Percentiles rank a stretch among this genome's conserved stretches.
phyloP scores from a whole-genome alignment of 1,140 invertebrate genomes.

The Limonius californicus region DNA sequence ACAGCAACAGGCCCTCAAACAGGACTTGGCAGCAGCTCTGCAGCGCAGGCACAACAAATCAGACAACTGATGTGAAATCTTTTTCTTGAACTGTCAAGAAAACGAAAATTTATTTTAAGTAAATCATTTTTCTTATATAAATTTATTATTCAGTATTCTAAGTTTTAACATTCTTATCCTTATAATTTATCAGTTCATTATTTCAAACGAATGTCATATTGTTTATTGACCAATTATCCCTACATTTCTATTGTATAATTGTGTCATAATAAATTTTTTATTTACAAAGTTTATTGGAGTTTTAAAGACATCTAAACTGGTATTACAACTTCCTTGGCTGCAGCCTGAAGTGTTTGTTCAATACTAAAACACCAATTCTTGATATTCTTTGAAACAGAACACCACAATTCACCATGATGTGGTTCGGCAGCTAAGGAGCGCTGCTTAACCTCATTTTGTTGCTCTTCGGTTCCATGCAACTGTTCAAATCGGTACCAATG shows the following conservation, averaged over 20 bases:
- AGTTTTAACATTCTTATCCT: not conserved
- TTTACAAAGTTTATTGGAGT: slow-evolving; percentile 24
- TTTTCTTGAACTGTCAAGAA: not conserved
- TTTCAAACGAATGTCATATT: too few species aligned
- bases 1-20: slow-evolving; percentile 77
- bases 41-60: slow-evolving; percentile 68
- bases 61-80: slow-evolving; percentile 50
- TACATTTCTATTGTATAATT: not conserved
- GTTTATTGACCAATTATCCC: too few species aligned
- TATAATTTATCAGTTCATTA: not conserved
- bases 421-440: slow-evolving; percentile 90
- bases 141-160: not conserved
- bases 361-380: slow-evolving; percentile 90
- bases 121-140: not conserved
- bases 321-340: slow-evolving; percentile 78
- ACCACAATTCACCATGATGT: slow-evolving; percentile 96
- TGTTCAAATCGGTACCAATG: slow-evolving; percentile 98
- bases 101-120: not conserved
- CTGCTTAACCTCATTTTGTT: slow-evolving; percentile 84
- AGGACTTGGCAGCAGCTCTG: slow-evolving; percentile 80
- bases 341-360: slow-evolving; percentile 79
- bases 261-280: not conserved
- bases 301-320: too few species aligned
- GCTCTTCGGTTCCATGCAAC: slow-evolving; percentile 85
- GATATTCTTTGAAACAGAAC: slow-evolving; percentile 90